phyloP scores from a whole-genome alignment of 2,888 invertebrate genomes.

The Leptogaster cylindrica region DNA sequence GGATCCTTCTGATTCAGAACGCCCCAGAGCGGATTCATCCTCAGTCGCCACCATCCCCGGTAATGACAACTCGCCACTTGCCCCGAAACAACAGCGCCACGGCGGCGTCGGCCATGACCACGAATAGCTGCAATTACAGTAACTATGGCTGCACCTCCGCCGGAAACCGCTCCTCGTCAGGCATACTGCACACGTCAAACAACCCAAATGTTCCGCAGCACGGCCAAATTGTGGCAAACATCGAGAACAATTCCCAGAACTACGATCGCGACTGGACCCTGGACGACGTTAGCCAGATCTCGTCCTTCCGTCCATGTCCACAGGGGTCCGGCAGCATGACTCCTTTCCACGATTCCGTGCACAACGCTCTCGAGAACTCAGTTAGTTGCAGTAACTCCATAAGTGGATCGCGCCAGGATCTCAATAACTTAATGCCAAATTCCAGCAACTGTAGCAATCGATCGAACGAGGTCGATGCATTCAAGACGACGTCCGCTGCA shows the following conservation, averaged over 20 bases:
- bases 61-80: conserved; percentile 52
- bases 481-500: conserved; percentile 32
- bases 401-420: conserved; percentile 59
- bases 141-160: conserved; percentile 43
- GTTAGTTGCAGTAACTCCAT: conserved; percentile 59
- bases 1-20: conserved; percentile 92
- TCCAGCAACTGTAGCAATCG: conserved; percentile 27
- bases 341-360: conserved; percentile 61
- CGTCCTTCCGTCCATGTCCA: conserved; percentile 61
- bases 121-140: conserved; percentile 45
- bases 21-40: conserved; percentile 81
- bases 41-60: conserved; percentile 70
- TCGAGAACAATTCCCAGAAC: conserved; percentile 66
- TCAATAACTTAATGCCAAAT: conserved; percentile 51
- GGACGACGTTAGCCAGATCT: conserved; percentile 62
- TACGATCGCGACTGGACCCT: conserved; percentile 62
- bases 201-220: conserved; percentile 51
- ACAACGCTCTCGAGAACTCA: conserved; percentile 61
- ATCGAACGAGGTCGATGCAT: conserved; percentile 46
- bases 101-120: conserved; percentile 43
- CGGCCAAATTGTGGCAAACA: conserved; percentile 69
- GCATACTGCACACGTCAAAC: conserved; percentile 26
- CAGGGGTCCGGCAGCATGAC: conserved; percentile 63
- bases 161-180: conserved; percentile 16
- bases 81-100: conserved; percentile 51